These are phyloP conservation scores for Erebia epiphron DNA, from an alignment of 2,888 invertebrate species.

Conservation along the genomic window DNA sequence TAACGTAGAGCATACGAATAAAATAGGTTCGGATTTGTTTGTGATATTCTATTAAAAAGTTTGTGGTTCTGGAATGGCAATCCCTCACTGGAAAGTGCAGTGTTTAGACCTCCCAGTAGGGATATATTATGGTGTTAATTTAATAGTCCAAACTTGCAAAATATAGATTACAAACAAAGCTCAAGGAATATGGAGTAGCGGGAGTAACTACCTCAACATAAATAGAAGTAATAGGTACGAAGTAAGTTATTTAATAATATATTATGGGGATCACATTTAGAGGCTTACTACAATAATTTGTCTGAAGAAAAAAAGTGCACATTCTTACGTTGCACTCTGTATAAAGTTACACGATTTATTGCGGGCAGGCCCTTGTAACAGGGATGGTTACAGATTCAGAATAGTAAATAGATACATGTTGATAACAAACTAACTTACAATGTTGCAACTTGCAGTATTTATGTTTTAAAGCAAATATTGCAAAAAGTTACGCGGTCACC, in stretches of 20 bases:
- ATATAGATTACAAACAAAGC: no score
- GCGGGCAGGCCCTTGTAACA: not conserved
- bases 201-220: no score
- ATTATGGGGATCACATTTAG: no score
- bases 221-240: not conserved
- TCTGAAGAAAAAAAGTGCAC: not conserved
- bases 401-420: constrained; percentile 20
- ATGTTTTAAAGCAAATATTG: constrained; percentile 1
- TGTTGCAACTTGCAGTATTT: constrained; percentile 33
- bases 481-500: not conserved
- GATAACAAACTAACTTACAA: constrained; percentile 32
- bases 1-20: no score
- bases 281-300: not conserved
- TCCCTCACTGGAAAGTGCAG: no score
- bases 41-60: no score
- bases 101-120: no score
- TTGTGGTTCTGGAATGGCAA: no score
- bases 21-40: no score
- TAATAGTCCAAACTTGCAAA: no score
- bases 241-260: not conserved
- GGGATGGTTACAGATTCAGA: not conserved
- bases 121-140: no score
- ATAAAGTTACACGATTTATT: constrained; percentile 13
- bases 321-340: not conserved
- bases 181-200: no score